Evolutionary conservation across 2,888 invertebrate genomes (phyloP), one percentile per base, ranked within the genome.

Genomic region (Callinectes sapidus): DNA sequence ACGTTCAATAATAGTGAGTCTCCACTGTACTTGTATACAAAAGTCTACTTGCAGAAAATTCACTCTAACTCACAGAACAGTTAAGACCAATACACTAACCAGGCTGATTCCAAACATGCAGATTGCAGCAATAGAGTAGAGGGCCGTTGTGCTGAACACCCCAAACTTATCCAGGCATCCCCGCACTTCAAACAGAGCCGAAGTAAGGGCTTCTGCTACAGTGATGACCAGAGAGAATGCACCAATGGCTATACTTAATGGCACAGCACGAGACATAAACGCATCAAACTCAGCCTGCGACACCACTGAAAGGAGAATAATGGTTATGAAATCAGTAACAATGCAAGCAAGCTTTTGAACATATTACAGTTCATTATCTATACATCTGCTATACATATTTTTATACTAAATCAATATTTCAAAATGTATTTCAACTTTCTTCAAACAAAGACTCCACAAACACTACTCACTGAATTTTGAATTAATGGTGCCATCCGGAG

Each of bases 181-280:
- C 23, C 90, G 87, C 28, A 93, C 91, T 66, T 93, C 93, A 89
- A 94, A 93, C 48, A 94, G 55, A 16, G 93, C 92, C 1, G 93
- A 91, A 8, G 94, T 93, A 16, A 96, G 94, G 1, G 96, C 96
- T 93, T 96, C 95, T n/a, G 96, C 95, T 86, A 96, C 95, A 0
- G 96, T 96, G 48, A 96, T 95, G 23, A 96, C 96, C n/a, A 97
- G 96, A 0, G 97, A 97, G 18, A 96, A 95, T 87, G 96, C 95
- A 14, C 97, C 97, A n/a, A 97, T 95, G 94, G 96, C 96, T 86
- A 97, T 96, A 0, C 97, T 96, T 92, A 96, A 95, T 0, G 97
- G 97, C 89, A 97, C 95, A 0, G 96, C 95, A 94, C 96, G 95
- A 3, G 96, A 95, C 8, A 97, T 95, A 42, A 96, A 95, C 81